A percentile compares a stretch with the other conserved stretches of the same genome.
phyloP scores from a whole-genome alignment of 2,113 vertebrate genomes.

The Lagopus leucura region DNA sequence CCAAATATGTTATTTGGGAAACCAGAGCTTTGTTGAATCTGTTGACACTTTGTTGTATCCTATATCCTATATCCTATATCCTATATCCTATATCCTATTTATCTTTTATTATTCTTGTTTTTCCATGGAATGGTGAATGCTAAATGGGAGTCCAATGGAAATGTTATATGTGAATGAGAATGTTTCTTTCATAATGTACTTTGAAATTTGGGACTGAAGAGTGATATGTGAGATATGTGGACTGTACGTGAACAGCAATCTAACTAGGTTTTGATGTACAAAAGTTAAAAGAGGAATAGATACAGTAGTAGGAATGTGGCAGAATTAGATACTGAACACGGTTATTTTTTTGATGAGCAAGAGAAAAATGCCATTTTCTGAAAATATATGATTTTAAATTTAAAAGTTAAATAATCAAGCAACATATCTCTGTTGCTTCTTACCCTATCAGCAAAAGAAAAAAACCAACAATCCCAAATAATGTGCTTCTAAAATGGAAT shows the following conservation, averaged over 20 bases:
- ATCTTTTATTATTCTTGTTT: neutral
- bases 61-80: neutral
- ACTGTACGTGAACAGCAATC: neutral
- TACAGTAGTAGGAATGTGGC: neutral
- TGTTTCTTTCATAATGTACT: neutral
- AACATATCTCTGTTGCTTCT: neutral
- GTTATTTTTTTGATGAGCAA: neutral
- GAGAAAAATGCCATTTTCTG: neutral
- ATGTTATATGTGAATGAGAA: neutral
- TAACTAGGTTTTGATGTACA: neutral
- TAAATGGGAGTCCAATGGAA: neutral
- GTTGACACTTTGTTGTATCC: neutral
- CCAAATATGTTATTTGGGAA: neutral
- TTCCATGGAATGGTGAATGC: neutral
- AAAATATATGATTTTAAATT: neutral
- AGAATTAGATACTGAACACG: neutral
- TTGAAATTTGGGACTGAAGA: neutral
- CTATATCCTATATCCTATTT: neutral
- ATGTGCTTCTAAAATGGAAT: slow-evolving; percentile 13
- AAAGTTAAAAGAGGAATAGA: neutral
- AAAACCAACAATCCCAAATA: neutral
- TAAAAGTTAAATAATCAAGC: neutral
- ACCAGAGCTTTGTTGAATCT: neutral
- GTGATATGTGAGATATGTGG: neutral
- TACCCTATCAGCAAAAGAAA: neutral